Evolutionary conservation across 2,888 invertebrate genomes (phyloP).

Genomic region (Nomada hirtipes): DNA sequence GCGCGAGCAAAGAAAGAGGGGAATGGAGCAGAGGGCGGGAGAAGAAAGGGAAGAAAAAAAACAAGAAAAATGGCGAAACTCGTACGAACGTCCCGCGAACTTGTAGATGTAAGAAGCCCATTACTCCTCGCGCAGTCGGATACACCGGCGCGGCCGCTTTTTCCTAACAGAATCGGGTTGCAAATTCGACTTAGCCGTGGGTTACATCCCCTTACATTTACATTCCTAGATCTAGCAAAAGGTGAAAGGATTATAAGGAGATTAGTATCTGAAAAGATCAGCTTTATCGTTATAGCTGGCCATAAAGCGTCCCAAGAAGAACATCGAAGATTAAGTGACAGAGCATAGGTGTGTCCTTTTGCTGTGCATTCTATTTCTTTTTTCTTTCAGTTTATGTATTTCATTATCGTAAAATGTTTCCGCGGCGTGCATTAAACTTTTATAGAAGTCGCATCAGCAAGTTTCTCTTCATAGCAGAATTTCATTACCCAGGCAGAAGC

Average conservation of each 20-base stretch:
- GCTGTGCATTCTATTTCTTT: background rate
- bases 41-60: background rate
- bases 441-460: background rate
- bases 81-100: slow-evolving; percentile 1
- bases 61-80: slow-evolving; percentile 11
- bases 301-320: too few relatives aligned
- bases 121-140: slow-evolving; percentile 10
- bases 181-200: background rate
- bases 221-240: too few relatives aligned
- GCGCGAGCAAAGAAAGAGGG: background rate
- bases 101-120: slow-evolving; percentile 20
- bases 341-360: background rate
- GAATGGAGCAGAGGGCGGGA: background rate
- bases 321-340: too few relatives aligned
- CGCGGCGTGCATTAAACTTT: slow-evolving; percentile 2
- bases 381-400: background rate
- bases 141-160: background rate
- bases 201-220: background rate
- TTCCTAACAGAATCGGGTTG: slow-evolving; percentile 3
- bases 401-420: slow-evolving; percentile 22
- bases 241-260: too few relatives aligned
- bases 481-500: background rate
- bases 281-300: too few relatives aligned
- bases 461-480: background rate
- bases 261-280: too few relatives aligned